Percentiles rank a stretch among this genome's conserved stretches.
Conservation (phyloP, 1,140 invertebrate species). For the Belonocnema kinseyi region DNA sequence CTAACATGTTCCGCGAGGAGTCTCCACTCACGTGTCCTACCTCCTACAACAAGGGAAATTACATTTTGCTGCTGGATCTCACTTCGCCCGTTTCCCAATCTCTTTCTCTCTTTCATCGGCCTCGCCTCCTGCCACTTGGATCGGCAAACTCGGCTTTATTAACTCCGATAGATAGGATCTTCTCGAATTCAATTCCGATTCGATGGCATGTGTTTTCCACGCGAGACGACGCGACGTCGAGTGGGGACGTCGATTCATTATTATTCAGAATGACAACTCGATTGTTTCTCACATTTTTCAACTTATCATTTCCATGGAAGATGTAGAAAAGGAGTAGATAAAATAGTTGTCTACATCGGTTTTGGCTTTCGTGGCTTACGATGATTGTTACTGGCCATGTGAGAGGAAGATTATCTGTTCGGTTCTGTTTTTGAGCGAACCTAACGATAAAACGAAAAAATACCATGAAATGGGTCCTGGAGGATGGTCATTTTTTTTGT, state of each 20-base stretch:
- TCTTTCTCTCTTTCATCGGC: slow-evolving; percentile 36
- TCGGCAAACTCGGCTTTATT: slow-evolving; percentile 52
- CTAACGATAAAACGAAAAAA: too few species aligned
- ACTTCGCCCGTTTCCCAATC: slow-evolving; percentile 13
- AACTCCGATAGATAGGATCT: slow-evolving; percentile 55
- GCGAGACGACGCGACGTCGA: slow-evolving; percentile 33
- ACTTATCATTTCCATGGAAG: too few species aligned
- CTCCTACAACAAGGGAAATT: slow-evolving; percentile 49
- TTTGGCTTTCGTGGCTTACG: too few species aligned
- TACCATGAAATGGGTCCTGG: too few species aligned
- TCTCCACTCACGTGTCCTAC: slow-evolving; percentile 1
- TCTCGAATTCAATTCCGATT: slow-evolving; percentile 49
- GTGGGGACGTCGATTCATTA: slow-evolving; percentile 16
- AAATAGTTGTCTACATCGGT: too few species aligned
- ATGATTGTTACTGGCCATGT: too few species aligned
- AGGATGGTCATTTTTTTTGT: too few species aligned
- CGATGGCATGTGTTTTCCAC: slow-evolving; percentile 42
- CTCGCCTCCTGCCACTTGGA: slow-evolving; percentile 49
- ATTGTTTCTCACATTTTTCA: too few species aligned
- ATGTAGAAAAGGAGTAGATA: too few species aligned
- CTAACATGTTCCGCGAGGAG: slow-evolving; percentile 26
- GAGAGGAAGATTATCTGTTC: too few species aligned
- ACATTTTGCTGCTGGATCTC: slow-evolving; percentile 49
- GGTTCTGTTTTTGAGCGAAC: too few species aligned
- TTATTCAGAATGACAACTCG: not conserved